These are phyloP conservation scores for Phengaris arion DNA, from an alignment of 2,888 invertebrate genomes.

Conservation along the genomic window DNA sequence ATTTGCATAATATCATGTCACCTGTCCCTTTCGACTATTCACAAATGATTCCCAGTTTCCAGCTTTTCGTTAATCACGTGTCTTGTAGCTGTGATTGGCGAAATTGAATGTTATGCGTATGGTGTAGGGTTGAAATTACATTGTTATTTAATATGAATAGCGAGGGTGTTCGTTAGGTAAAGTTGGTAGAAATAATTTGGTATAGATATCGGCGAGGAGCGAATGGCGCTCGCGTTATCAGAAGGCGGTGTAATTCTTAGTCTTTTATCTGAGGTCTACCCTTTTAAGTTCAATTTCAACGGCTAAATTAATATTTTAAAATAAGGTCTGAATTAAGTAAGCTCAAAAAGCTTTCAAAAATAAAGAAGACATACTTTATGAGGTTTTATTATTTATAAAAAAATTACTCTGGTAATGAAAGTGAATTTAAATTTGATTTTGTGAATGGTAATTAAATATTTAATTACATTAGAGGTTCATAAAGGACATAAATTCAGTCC, in stretches of 20 bases:
- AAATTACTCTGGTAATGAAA: background rate
- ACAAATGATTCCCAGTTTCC: constrained; percentile 77
- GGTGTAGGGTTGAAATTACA: constrained; percentile 47
- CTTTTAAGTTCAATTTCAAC: constrained; percentile 31
- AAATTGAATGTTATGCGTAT: constrained; percentile 45
- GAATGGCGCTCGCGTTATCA: constrained; percentile 69
- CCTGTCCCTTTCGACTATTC: constrained; percentile 71
- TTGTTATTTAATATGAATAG: constrained; percentile 39
- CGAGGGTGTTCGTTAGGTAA: constrained; percentile 52
- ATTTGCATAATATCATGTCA: constrained; percentile 73
- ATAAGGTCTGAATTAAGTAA: background rate
- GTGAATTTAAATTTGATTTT: background rate
- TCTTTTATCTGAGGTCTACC: constrained; percentile 45
- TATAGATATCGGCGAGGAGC: constrained; percentile 65
- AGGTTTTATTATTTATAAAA: background rate
- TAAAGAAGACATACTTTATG: background rate
- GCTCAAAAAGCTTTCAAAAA: background rate
- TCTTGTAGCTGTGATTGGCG: constrained; percentile 44
- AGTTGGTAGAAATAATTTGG: constrained; percentile 74
- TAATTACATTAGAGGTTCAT: constrained; percentile 29
- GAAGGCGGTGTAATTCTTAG: constrained; percentile 74
- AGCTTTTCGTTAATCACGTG: constrained; percentile 74
- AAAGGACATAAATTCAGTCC: background rate
- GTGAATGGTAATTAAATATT: constrained; percentile 24
- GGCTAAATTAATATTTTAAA: background rate